Base-by-base conservation (phyloP, 2,888 invertebrate species). In the Hypsopygia costalis region DNA sequence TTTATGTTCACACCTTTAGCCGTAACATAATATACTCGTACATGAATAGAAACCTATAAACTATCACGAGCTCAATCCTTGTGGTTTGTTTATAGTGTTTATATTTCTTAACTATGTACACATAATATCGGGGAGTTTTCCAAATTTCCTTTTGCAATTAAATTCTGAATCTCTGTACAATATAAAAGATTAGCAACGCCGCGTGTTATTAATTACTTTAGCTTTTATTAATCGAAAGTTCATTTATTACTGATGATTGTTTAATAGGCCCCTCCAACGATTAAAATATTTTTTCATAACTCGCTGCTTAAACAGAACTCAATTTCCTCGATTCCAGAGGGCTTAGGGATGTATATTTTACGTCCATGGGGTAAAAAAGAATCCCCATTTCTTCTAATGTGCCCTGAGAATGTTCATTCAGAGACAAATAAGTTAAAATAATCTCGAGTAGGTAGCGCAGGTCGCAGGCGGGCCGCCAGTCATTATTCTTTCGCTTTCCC, bases 401-500 rank as follows among this genome's bases (percentile, higher is more conserved):
- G 48, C 46, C 52, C 60, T 65, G 53, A 55, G 47, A 62, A 67
- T 60, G 63, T 68, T 69, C 61, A 65, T 69, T 66, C 56, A 47
- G 65, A 68, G 69, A 71, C 72, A 73, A 79, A 76, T 76, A 79
- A 77, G 69, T 74, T 66, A 65, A 70, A 77, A 73, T 78, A 75
- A 76, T 76, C 65, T 69, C 53, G 58, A 58, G 53, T 47, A 56
- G 56, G 44, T 40, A 60, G 49, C 57, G 60, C 64, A 61, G 66
- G 67, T 66, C 66, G 67, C 45, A 55, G 45, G 61, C 55, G 54
- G 50, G 53, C 55, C 58, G 56, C 55, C 48, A 47, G 64, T 74
- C 81, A 78, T 82, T 81, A 81, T 79, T 82, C 81, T 78, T 74
- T 68, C 64, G 55, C 68, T 70, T 68, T 62, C 61, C 52, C 59